A percentile compares a stretch with the other conserved stretches of the same genome.
Conservation (phyloP, 2,888 invertebrate species). For the Nymphalis c-album region DNA sequence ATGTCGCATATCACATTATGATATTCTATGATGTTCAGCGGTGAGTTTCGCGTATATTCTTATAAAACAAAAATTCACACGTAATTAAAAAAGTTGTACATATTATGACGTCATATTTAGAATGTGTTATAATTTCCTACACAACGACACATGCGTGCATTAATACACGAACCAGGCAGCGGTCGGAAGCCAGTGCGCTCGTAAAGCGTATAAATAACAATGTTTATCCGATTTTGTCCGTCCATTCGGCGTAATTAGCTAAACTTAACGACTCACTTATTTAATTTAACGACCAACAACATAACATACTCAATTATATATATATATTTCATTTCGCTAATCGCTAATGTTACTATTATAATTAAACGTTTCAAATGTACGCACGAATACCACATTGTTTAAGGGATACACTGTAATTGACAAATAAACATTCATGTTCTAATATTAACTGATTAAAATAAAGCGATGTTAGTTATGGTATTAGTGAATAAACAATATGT, state of each 20-base stretch:
- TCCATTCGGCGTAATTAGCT: conserved; percentile 49
- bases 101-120: not conserved
- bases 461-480: conserved; percentile 32
- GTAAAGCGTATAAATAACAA: conserved; percentile 48
- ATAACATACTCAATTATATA: conserved; percentile 27
- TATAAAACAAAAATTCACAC: too few relatives aligned
- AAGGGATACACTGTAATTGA: conserved; percentile 39
- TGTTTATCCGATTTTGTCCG: conserved; percentile 50
- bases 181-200: conserved; percentile 39
- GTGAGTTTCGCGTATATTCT: too few relatives aligned
- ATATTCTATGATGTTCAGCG: too few relatives aligned
- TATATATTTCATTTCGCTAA: conserved; percentile 28
- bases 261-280: conserved; percentile 50
- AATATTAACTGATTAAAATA: conserved; percentile 37
- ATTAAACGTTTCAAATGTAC: conserved; percentile 28
- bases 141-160: conserved; percentile 29
- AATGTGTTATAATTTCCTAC: conserved; percentile 13
- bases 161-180: conserved; percentile 37
- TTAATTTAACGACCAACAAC: conserved; percentile 46
- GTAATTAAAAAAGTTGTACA: conserved; percentile 1
- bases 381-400: conserved; percentile 27
- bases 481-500: conserved; percentile 27
- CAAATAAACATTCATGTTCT: conserved; percentile 35
- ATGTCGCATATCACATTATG: too few relatives aligned
- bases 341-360: conserved; percentile 34